Base-by-base conservation (phyloP, 92 coral and sea anemone genomes). In the Galaxea fascicularis region DNA sequence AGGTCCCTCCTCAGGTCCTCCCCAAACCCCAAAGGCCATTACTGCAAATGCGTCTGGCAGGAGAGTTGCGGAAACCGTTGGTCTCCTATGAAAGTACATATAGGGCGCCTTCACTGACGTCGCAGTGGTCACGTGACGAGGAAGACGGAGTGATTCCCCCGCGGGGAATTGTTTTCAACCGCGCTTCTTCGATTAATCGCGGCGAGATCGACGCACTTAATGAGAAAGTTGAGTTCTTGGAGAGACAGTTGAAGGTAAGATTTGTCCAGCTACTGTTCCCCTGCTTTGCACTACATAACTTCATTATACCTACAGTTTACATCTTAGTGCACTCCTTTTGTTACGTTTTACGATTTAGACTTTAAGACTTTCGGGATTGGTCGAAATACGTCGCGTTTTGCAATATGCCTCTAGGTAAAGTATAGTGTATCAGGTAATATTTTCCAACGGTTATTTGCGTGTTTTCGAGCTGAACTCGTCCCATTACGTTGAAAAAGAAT, bases 201-300 rank as follows among this genome's bases (percentile, higher is more conserved):
- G 99, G 99, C 13, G 98, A 97, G 71, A 82, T 91, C 52, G 99
- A 93, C 74, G 92, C 98, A 29, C 82, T 97, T 64, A 86, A 92
- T 64, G 98, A 97, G 30, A 97, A 95, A 84, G 91, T 97, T 29
- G 53, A 88, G 35, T 97, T 95, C 88, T 84, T 97, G 69, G 98
- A 97, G 82, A 93, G 91, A 66, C 99, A 96, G 52, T 90, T 96
- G 12, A 94, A 94, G 98, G 98, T 95, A 53, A 46, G 88, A 27
- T 0, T 4, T 16, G 5, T 8, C 3, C 7, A 0, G 8, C 8
- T 21, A 7, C 18, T 77, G 24, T 41, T 60, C 22, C 14, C 0
- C 29, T 14, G 44, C 29, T 11, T 49, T 35, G 41, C 41, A 35
- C 6, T 35, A 35, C 41, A 35, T 35, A 35, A 35, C 41, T 35